Conservation (phyloP, 2,113 vertebrate species). For the Hirundichthys speculiger region DNA sequence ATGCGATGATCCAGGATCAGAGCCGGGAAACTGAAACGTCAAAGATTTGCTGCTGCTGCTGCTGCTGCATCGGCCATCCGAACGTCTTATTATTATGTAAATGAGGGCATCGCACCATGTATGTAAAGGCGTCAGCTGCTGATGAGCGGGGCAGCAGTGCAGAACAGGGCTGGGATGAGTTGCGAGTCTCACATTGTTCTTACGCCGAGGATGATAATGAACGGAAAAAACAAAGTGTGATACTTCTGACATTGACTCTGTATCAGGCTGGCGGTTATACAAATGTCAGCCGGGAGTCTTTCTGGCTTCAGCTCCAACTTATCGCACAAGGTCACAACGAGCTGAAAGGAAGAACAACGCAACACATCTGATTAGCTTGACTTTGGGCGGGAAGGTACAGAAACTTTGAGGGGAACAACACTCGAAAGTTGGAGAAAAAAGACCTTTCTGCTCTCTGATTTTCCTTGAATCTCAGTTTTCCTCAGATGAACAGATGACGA, state of each 20-base stretch:
- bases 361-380: too few relatives aligned
- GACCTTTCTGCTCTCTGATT: too few relatives aligned
- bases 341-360: neutral
- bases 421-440: too few relatives aligned
- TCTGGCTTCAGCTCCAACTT: neutral
- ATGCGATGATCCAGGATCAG: too few relatives aligned
- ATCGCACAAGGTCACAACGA: neutral
- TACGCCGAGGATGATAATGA: neutral
- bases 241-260: neutral
- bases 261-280: neutral
- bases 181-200: neutral
- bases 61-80: too few relatives aligned
- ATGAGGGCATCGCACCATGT: neutral
- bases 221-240: constrained; percentile 1
- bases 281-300: neutral
- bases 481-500: too few relatives aligned
- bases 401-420: too few relatives aligned
- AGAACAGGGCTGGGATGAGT: neutral
- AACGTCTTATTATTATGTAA: constrained; percentile 15
- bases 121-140: neutral
- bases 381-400: too few relatives aligned
- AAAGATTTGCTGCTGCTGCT: neutral
- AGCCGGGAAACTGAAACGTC: neutral
- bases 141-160: constrained; percentile 3
- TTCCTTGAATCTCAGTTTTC: too few relatives aligned